A percentile compares a stretch with the other conserved stretches of the same genome.
phyloP scores from a whole-genome alignment of 2,888 invertebrate genomes.

The Ochropleura plecta region DNA sequence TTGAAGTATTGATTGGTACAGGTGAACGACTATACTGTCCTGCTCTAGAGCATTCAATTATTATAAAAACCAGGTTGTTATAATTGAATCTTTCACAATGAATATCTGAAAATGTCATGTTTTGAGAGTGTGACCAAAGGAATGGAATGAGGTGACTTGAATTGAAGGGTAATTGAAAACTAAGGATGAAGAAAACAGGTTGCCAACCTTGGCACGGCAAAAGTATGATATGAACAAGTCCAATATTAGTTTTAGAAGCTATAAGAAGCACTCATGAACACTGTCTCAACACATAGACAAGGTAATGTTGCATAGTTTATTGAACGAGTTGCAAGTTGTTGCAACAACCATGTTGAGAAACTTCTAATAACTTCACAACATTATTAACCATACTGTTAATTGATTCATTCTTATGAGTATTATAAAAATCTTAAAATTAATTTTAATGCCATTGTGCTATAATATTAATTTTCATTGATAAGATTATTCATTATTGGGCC shows the following conservation, averaged over 20 bases:
- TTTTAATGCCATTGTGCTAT: constrained; percentile 4
- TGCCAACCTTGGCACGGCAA: background rate
- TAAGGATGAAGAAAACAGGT: background rate
- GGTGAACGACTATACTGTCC: constrained; percentile 25
- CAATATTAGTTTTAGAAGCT: constrained; percentile 21
- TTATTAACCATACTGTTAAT: constrained; percentile 39
- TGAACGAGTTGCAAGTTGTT: constrained; percentile 46
- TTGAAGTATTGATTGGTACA: constrained; percentile 37
- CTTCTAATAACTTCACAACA: constrained; percentile 49
- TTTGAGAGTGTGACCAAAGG: background rate
- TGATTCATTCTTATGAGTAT: constrained; percentile 16
- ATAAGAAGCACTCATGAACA: constrained; percentile 20
- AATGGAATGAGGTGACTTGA: background rate
- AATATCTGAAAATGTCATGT: constrained; percentile 20
- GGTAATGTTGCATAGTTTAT: constrained; percentile 53
- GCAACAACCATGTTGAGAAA: constrained; percentile 44
- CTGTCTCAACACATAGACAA: constrained; percentile 35
- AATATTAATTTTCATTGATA: constrained; percentile 18
- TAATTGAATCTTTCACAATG: constrained; percentile 35
- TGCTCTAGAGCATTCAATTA: constrained; percentile 30
- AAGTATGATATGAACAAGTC: constrained; percentile 6
- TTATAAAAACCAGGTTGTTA: constrained; percentile 20
- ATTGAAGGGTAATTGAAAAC: background rate
- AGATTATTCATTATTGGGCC: constrained; percentile 3
- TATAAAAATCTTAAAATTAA: background rate